phyloP scores from a whole-genome alignment of 1,140 invertebrate genomes.

The Drosophila baimaii region DNA sequence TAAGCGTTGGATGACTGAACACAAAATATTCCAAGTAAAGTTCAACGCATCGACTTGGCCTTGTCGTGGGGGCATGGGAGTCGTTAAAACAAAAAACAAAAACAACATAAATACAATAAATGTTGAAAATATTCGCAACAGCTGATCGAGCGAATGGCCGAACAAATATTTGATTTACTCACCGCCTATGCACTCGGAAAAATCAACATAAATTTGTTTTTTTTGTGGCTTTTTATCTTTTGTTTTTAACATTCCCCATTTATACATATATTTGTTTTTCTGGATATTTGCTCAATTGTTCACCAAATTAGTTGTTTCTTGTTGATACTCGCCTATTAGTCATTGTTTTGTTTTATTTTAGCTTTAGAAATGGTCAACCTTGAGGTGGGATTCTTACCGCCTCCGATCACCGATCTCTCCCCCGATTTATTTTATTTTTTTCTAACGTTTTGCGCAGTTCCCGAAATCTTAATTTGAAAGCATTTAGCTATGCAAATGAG shows the following conservation, averaged over 20 bases:
- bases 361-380: slow-evolving; percentile 18
- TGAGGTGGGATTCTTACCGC: slow-evolving; percentile 1
- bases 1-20: slow-evolving; percentile 42
- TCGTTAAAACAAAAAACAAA: slow-evolving; percentile 8
- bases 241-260: slow-evolving; percentile 20
- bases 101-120: slow-evolving; percentile 2
- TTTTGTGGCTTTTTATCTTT: background rate
- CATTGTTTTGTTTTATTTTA: slow-evolving; percentile 23
- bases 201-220: slow-evolving; percentile 11
- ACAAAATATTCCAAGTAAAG: slow-evolving; percentile 41
- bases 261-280: slow-evolving; percentile 15
- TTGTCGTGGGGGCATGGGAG: slow-evolving; percentile 40
- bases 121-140: slow-evolving; percentile 45
- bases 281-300: slow-evolving; percentile 27
- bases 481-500: slow-evolving; percentile 37
- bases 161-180: slow-evolving; percentile 39
- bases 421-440: slow-evolving; percentile 6
- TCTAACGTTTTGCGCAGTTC: slow-evolving; percentile 42
- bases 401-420: slow-evolving; percentile 4
- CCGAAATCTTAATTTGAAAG: slow-evolving; percentile 40
- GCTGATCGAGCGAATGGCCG: slow-evolving; percentile 33
- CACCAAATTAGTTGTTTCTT: slow-evolving; percentile 23
- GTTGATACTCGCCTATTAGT: slow-evolving; percentile 30
- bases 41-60: slow-evolving; percentile 54
- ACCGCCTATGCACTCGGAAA: slow-evolving; percentile 32